These are phyloP conservation scores for Gymnorhina tibicen DNA, from an alignment of 2,113 vertebrate genomes.

Conservation along the genomic window DNA sequence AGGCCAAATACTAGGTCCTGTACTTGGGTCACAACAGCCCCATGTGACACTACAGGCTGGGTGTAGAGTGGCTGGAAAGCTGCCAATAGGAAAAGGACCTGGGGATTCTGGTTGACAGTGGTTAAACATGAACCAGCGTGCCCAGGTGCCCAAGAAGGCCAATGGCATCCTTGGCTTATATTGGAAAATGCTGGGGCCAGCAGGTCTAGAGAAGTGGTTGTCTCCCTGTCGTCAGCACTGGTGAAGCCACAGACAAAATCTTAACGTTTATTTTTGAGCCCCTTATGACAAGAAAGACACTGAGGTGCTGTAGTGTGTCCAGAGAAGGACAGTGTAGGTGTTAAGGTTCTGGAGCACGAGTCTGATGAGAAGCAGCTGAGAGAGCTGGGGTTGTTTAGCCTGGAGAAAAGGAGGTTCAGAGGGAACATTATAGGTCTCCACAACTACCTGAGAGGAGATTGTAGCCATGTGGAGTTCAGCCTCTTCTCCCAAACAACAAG, in stretches of 20 bases:
- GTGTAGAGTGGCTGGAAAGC: neutral
- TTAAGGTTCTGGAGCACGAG: neutral
- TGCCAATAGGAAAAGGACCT: neutral
- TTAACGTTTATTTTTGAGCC: neutral
- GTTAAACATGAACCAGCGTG: rapidly evolving
- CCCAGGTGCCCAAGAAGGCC: neutral
- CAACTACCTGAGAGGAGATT: neutral
- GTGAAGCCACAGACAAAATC: neutral
- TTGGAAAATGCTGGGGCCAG: neutral
- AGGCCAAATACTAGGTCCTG: neutral
- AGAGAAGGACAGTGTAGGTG: neutral
- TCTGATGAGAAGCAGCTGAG: neutral
- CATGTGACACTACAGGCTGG: no score
- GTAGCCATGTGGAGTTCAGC: neutral
- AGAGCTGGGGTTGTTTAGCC: neutral
- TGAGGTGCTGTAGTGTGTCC: neutral
- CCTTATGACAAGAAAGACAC: neutral
- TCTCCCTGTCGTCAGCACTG: neutral
- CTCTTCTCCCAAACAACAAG: neutral
- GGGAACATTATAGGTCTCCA: neutral
- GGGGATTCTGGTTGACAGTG: neutral
- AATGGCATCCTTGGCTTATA: neutral
- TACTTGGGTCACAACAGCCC: neutral
- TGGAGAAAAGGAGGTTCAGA: neutral
- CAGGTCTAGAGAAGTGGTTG: neutral